phyloP scores from a whole-genome alignment of 2,113 vertebrate species.

The Spermophilus dauricus region DNA sequence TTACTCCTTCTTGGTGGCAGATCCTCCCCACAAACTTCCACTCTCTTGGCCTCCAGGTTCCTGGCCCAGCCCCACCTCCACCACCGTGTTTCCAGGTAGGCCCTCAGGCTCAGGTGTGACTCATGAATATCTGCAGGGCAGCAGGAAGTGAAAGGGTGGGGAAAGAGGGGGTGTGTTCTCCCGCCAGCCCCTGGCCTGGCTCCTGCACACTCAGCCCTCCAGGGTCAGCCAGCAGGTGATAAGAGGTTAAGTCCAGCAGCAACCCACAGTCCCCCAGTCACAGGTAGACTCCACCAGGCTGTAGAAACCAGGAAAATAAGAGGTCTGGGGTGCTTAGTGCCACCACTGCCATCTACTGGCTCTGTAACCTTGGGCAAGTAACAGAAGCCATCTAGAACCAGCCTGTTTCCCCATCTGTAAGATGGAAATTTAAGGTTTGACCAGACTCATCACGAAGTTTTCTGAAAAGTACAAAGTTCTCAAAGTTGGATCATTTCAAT shows the following conservation, averaged over 20 bases:
- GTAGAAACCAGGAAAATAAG: neutral
- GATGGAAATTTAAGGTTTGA: neutral
- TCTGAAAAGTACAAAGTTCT: neutral
- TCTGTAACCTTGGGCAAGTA: neutral
- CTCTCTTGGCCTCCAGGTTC: neutral
- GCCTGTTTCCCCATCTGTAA: neutral
- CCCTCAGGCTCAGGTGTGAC: neutral
- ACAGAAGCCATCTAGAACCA: neutral
- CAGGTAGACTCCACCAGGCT: neutral
- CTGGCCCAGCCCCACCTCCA: too few relatives aligned
- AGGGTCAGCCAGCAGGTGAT: neutral
- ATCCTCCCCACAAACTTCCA: neutral
- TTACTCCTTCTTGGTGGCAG: neutral
- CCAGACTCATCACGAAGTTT: neutral
- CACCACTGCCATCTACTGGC: neutral
- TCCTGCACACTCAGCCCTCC: neutral
- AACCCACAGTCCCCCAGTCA: neutral
- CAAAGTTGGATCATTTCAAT: neutral
- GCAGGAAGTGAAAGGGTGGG: neutral
- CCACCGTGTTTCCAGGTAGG: neutral
- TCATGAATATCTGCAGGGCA: slow-evolving; percentile 10
- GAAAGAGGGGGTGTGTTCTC: neutral
- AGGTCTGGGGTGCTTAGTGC: neutral
- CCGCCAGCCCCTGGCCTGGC: neutral
- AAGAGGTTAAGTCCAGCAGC: neutral